Conservation (phyloP, 2,888 invertebrate genomes). For the Gnatocerus cornutus region DNA sequence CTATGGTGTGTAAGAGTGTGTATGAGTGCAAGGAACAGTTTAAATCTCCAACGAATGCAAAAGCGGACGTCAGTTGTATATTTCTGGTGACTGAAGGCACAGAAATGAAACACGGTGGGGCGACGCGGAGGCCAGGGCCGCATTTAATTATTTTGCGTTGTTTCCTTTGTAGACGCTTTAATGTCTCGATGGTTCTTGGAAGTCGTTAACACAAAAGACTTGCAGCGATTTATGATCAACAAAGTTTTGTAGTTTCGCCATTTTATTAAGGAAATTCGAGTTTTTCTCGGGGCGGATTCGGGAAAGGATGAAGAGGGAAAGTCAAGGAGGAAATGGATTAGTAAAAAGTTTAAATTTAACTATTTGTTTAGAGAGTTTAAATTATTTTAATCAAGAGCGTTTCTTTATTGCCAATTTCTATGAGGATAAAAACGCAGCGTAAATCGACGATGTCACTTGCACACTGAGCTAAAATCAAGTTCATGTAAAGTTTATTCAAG, state of each 20-base stretch:
- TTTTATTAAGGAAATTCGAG: slow-evolving; percentile 5
- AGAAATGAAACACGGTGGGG: slow-evolving; percentile 29
- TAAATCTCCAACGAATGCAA: slow-evolving; percentile 37
- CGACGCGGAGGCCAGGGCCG: slow-evolving; percentile 24
- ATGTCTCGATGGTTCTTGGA: neutral
- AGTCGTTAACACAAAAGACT: slow-evolving; percentile 5
- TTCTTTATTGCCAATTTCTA: no score
- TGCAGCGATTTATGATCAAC: slow-evolving; percentile 3
- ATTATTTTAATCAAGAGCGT: no score
- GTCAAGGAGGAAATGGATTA: no score
- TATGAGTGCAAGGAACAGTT: slow-evolving; percentile 45
- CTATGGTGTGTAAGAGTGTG: slow-evolving; percentile 33
- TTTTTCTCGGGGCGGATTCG: neutral
- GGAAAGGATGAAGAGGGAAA: neutral
- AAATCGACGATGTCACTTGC: no score
- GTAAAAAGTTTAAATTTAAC: no score
- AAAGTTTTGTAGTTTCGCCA: neutral
- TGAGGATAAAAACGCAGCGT: no score
- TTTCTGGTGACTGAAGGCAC: slow-evolving; percentile 24
- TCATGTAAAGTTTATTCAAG: no score
- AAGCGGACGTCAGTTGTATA: slow-evolving; percentile 45
- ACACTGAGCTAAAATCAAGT: no score
- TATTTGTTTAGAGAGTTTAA: no score
- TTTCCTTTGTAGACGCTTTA: neutral
- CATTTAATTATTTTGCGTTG: slow-evolving; percentile 28